A percentile compares a stretch with the other conserved stretches of the same genome.
phyloP scores from a whole-genome alignment of 2,888 invertebrate species.

The Orthosia gracilis region DNA sequence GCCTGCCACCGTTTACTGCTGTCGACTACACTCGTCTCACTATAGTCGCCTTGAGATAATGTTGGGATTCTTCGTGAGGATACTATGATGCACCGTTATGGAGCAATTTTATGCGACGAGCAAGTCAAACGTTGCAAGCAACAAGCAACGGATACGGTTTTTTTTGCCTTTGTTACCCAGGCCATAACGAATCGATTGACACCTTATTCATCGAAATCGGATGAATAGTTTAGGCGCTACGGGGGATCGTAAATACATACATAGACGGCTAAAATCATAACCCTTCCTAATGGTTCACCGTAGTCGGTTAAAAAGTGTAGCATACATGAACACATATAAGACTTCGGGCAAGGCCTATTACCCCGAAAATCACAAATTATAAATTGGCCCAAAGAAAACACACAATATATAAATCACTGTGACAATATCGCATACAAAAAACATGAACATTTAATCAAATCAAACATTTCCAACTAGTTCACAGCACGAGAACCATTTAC shows the following conservation, averaged over 20 bases:
- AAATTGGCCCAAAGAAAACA: slow-evolving; percentile 4
- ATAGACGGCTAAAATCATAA: too few species aligned
- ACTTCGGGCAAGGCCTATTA: neutral
- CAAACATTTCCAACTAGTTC: slow-evolving; percentile 53
- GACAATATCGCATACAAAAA: slow-evolving; percentile 47
- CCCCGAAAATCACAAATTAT: too few species aligned
- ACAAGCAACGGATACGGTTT: too few species aligned
- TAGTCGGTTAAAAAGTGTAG: neutral
- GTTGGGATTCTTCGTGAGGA: slow-evolving; percentile 8
- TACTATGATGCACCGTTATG: neutral
- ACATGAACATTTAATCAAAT: slow-evolving; percentile 50
- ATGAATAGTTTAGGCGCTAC: too few species aligned
- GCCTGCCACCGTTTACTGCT: slow-evolving; percentile 78
- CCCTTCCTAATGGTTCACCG: too few species aligned
- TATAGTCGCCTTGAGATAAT: slow-evolving; percentile 60
- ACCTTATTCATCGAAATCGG: too few species aligned
- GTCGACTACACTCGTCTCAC: slow-evolving; percentile 70
- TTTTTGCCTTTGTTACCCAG: too few species aligned
- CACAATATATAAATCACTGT: slow-evolving; percentile 23
- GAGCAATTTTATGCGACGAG: neutral
- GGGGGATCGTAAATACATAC: too few species aligned
- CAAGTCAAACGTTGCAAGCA: neutral
- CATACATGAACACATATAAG: neutral
- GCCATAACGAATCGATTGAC: too few species aligned
- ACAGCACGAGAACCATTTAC: slow-evolving; percentile 56